Evolutionary conservation across 2,113 vertebrate genomes (phyloP).

Genomic region (Reinhardtius hippoglossoides): DNA sequence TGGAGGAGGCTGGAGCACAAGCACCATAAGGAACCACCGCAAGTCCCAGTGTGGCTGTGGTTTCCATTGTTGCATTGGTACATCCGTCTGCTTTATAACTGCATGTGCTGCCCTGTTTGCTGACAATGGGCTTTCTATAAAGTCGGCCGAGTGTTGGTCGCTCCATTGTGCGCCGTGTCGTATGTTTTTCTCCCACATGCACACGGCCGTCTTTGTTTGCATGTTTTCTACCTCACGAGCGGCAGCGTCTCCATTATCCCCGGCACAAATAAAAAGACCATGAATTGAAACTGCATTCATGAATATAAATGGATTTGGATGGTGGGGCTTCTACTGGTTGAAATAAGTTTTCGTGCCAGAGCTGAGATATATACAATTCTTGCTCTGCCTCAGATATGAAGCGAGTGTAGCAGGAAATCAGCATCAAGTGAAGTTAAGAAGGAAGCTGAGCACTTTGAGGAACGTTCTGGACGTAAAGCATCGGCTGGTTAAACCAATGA

Average conservation of each 20-base stretch:
- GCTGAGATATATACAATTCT: not conserved
- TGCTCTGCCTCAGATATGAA: not conserved
- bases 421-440: too few species aligned
- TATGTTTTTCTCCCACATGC: not conserved
- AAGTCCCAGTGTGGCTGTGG: slow-evolving; percentile 11
- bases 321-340: not conserved
- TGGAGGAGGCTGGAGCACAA: not conserved
- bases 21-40: not conserved
- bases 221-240: slow-evolving; percentile 11
- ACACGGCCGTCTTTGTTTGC: slow-evolving; percentile 25
- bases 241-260: slow-evolving; percentile 27
- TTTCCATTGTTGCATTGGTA: slow-evolving; percentile 26
- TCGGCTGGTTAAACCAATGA: too few species aligned
- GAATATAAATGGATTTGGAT: not conserved
- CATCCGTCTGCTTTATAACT: slow-evolving; percentile 27
- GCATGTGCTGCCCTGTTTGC: slow-evolving; percentile 27
- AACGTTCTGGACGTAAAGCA: too few species aligned
- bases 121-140: slow-evolving; percentile 35
- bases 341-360: not conserved
- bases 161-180: slow-evolving; percentile 19
- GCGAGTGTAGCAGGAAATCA: too few species aligned
- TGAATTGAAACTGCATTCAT: slow-evolving; percentile 24
- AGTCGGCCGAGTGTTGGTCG: slow-evolving; percentile 5
- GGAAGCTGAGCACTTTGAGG: too few species aligned
- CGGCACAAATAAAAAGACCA: not conserved